These are phyloP conservation scores for Bos indicus DNA, from an alignment of 2,113 vertebrate species.

Conservation along the genomic window DNA sequence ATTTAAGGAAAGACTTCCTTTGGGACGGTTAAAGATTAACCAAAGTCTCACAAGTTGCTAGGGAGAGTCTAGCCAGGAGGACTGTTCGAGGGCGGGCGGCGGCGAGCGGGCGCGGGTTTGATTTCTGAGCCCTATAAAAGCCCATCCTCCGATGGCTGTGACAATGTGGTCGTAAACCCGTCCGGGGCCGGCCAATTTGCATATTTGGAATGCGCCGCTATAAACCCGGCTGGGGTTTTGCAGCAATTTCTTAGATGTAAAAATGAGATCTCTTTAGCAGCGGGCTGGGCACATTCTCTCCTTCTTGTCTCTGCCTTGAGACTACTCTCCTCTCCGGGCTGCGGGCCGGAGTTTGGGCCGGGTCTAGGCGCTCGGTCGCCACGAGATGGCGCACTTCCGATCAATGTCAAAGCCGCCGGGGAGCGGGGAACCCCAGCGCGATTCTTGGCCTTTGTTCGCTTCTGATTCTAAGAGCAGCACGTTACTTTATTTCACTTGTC, in stretches of 20 bases:
- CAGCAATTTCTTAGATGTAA: constrained; percentile 87
- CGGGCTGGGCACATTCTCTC: constrained; percentile 62
- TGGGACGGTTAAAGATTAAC: constrained; percentile 85
- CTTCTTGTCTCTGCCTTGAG: not conserved
- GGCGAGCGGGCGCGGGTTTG: constrained; percentile 86
- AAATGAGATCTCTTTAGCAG: constrained; percentile 76
- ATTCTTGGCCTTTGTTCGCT: constrained; percentile 86
- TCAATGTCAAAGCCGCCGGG: constrained; percentile 98
- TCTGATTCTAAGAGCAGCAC: constrained; percentile 79
- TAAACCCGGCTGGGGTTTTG: constrained; percentile 92
- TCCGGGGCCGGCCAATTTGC: constrained; percentile 89
- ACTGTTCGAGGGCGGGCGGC: constrained; percentile 84
- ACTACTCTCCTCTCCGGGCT: constrained; percentile 25
- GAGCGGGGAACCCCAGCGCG: constrained; percentile 70
- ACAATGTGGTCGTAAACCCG: constrained; percentile 94
- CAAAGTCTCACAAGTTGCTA: constrained; percentile 76
- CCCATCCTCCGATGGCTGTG: constrained; percentile 93
- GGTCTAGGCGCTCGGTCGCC: constrained; percentile 74
- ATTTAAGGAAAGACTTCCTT: constrained; percentile 79
- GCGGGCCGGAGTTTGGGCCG: not conserved
- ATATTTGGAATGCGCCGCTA: constrained; percentile 87
- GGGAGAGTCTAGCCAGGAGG: constrained; percentile 82
- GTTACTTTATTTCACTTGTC: constrained; percentile 79
- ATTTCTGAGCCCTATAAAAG: constrained; percentile 95
- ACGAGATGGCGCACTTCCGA: constrained; percentile 96